Conservation (phyloP, 2,888 invertebrate species). For the Salticus scenicus region DNA sequence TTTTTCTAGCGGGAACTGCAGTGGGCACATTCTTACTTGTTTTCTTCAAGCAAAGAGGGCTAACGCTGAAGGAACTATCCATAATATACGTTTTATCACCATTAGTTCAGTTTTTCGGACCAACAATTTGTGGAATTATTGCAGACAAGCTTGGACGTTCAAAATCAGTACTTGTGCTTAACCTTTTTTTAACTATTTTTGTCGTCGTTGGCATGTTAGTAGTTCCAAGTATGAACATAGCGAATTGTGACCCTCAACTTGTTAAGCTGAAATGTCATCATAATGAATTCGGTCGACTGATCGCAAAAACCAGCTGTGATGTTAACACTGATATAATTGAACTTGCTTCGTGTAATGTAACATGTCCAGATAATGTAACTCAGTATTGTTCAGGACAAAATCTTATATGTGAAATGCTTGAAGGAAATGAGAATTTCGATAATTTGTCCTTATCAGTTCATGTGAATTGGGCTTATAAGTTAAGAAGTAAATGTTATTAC, state of each 20-base stretch:
- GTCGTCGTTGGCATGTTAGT: conserved; percentile 85
- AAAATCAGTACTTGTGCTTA: conserved; percentile 87
- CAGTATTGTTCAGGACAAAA: conserved; percentile 43
- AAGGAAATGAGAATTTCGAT: conserved; percentile 23
- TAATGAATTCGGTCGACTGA: conserved; percentile 37
- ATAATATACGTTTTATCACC: conserved; percentile 90
- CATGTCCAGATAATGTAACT: conserved; percentile 53
- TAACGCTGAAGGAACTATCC: conserved; percentile 89
- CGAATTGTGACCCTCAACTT: conserved; percentile 28
- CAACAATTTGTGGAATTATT: conserved; percentile 83
- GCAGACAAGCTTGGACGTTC: conserved; percentile 91
- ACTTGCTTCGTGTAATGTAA: conserved; percentile 41
- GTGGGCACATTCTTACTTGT: conserved; percentile 89
- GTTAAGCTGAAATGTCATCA: conserved; percentile 50
- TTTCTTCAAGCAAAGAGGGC: conserved; percentile 92
- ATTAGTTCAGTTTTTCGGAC: conserved; percentile 88
- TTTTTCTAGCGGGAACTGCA: conserved; percentile 83
- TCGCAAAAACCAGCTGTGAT: conserved; percentile 50
- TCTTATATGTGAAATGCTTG: conserved; percentile 47
- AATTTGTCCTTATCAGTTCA: conserved; percentile 44
- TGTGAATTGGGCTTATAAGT: conserved; percentile 29
- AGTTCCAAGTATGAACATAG: conserved; percentile 72
- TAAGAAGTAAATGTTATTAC: conserved; percentile 42
- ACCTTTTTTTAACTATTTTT: conserved; percentile 86
- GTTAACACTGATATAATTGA: conserved; percentile 38